phyloP scores from a whole-genome alignment of 2,113 vertebrate genomes.

The Malurus alboscapulatus region DNA sequence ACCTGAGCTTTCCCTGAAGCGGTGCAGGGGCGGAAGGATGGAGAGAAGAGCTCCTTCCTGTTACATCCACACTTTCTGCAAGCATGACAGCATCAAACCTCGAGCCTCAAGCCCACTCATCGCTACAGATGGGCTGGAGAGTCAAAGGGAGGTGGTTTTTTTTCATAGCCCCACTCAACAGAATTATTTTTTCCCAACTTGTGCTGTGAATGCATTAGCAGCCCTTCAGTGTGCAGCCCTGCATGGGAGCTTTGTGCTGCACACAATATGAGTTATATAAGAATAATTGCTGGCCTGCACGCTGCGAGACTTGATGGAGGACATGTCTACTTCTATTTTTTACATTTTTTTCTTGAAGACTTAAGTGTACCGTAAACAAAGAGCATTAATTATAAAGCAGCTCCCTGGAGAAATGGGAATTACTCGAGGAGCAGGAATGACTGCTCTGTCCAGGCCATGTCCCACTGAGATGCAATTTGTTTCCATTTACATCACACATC shows the following conservation, averaged over 20 bases:
- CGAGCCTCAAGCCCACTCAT: background rate
- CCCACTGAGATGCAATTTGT: constrained; percentile 39
- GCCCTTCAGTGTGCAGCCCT: background rate
- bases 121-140: background rate
- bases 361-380: constrained; percentile 48
- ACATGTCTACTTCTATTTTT: background rate
- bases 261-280: constrained; percentile 4
- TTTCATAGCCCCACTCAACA: background rate
- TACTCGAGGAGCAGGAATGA: constrained; percentile 24
- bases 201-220: background rate
- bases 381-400: constrained; percentile 45
- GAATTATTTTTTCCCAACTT: background rate
- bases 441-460: constrained; percentile 2
- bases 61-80: background rate
- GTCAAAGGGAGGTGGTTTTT: background rate
- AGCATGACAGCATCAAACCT: background rate
- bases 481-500: constrained; percentile 6
- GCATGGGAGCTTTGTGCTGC: constrained; percentile 16
- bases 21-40: background rate
- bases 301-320: background rate
- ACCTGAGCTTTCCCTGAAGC: background rate
- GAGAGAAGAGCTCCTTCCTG: background rate
- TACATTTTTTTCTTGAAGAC: constrained; percentile 8
- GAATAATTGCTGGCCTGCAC: constrained; percentile 5
- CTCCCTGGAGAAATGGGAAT: constrained; percentile 53